Conservation (phyloP, 2,797 vertebrate species). For the Potorous gilbertii region DNA sequence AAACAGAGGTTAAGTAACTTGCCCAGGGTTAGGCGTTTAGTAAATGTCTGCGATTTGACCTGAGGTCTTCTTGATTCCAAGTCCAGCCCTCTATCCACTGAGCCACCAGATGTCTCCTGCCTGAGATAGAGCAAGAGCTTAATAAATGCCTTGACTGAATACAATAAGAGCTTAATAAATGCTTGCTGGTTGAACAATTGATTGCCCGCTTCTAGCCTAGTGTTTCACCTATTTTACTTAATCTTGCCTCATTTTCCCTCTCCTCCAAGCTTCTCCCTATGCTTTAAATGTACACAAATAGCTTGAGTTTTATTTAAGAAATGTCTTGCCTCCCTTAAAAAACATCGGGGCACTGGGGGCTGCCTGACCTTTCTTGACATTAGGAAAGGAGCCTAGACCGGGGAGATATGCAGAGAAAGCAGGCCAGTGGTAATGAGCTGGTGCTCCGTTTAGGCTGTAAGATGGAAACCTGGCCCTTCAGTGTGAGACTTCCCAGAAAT, state of each 20-base stretch:
- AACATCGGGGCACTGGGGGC: constrained; percentile 35
- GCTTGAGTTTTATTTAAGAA: constrained; percentile 66
- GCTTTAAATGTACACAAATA: constrained; percentile 69
- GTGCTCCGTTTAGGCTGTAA: constrained; percentile 11
- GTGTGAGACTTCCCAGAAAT: constrained; percentile 85
- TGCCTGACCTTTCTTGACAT: constrained; percentile 43
- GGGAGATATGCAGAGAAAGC: constrained; percentile 55
- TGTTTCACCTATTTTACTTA: neutral
- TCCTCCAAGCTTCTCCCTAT: constrained; percentile 33
- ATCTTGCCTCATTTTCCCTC: neutral
- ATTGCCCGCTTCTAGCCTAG: neutral
- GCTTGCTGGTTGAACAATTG: neutral
- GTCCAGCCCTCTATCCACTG: neutral
- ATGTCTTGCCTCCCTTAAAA: constrained; percentile 57
- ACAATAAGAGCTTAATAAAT: neutral
- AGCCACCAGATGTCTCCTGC: neutral
- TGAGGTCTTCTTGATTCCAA: neutral
- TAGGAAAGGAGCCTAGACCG: constrained; percentile 2
- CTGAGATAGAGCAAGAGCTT: neutral
- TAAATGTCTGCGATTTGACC: neutral
- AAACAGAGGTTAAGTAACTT: neutral
- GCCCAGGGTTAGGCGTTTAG: neutral
- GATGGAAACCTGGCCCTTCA: constrained; percentile 71
- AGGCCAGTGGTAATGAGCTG: constrained; percentile 31
- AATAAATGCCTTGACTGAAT: neutral